These are phyloP conservation scores for Athetis lepigone DNA, from an alignment of 2,888 invertebrate species.

Conservation along the genomic window DNA sequence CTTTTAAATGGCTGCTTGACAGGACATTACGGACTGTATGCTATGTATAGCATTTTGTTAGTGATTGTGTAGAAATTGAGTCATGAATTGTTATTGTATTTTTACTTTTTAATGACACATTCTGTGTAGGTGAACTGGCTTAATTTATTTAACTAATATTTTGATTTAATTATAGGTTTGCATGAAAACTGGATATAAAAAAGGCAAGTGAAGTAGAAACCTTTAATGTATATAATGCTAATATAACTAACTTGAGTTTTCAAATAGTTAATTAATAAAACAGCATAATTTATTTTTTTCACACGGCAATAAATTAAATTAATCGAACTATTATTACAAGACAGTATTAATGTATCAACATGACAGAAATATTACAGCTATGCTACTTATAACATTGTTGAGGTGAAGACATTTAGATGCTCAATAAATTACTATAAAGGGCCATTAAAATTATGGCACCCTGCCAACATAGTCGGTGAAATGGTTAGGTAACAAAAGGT, in stretches of 20 bases:
- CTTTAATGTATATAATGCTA: no score
- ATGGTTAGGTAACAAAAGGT: slow-evolving; percentile 55
- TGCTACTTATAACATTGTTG: slow-evolving; percentile 31
- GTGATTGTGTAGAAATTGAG: background rate
- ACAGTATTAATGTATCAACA: slow-evolving; percentile 39
- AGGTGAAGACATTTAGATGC: slow-evolving; percentile 43
- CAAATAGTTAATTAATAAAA: background rate
- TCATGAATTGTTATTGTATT: slow-evolving; percentile 1
- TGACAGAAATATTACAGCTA: slow-evolving; percentile 47
- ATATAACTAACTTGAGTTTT: background rate
- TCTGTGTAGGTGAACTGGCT: no score
- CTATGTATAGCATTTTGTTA: slow-evolving; percentile 9
- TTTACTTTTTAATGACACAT: background rate
- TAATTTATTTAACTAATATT: background rate
- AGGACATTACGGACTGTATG: slow-evolving; percentile 42
- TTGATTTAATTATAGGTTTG: background rate
- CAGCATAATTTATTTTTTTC: background rate
- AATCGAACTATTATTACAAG: slow-evolving; percentile 13
- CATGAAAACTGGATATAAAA: background rate
- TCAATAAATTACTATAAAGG: slow-evolving; percentile 56
- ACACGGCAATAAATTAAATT: slow-evolving; percentile 8
- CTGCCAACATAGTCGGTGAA: slow-evolving; percentile 58
- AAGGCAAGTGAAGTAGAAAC: no score
- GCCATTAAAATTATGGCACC: slow-evolving; percentile 54
- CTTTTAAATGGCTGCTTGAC: slow-evolving; percentile 43